Evolutionary conservation across 30 jellyfish, hydroid and myxozoan species (phyloP).

Genomic region (Hydra vulgaris): DNA sequence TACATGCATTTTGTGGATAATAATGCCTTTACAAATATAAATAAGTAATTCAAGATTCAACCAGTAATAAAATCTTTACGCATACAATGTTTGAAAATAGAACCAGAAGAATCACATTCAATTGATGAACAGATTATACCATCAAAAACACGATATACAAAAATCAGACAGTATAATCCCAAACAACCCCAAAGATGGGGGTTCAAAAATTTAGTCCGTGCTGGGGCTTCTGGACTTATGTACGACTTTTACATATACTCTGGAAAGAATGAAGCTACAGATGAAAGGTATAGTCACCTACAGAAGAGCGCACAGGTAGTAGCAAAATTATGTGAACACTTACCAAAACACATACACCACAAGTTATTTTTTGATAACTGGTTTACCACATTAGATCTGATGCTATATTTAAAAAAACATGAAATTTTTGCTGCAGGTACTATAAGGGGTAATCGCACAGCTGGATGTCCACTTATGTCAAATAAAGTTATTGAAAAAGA

Average conservation of each 20-base stretch:
- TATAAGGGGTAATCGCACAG: slow-evolving; percentile 35
- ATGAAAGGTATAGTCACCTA: slow-evolving; percentile 12
- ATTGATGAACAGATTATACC: slow-evolving; percentile 58
- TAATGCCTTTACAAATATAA: slow-evolving; percentile 12
- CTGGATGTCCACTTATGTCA: slow-evolving; percentile 45
- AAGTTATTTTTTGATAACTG: slow-evolving; percentile 61
- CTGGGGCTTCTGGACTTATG: slow-evolving; percentile 57
- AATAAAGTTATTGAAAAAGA: slow-evolving; percentile 26
- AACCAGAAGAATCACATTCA: slow-evolving; percentile 49
- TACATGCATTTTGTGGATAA: too few relatives aligned
- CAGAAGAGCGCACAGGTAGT: slow-evolving; percentile 49
- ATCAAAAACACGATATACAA: slow-evolving; percentile 21
- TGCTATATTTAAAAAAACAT: slow-evolving; percentile 28
- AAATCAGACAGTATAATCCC: slow-evolving; percentile 61
- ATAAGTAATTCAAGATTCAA: slow-evolving; percentile 29
- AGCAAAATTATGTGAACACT: slow-evolving; percentile 46
- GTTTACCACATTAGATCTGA: slow-evolving; percentile 41
- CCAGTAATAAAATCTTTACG: slow-evolving; percentile 38
- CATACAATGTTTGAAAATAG: slow-evolving; percentile 15
- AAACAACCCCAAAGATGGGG: slow-evolving; percentile 62
- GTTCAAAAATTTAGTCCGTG: slow-evolving; percentile 53
- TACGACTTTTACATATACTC: slow-evolving; percentile 50
- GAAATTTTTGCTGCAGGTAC: slow-evolving; percentile 50
- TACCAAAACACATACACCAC: slow-evolving; percentile 29
- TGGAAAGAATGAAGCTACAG: slow-evolving; percentile 12